Conservation (phyloP, 2,113 vertebrate genomes). For the Typhlomys cinereus region DNA sequence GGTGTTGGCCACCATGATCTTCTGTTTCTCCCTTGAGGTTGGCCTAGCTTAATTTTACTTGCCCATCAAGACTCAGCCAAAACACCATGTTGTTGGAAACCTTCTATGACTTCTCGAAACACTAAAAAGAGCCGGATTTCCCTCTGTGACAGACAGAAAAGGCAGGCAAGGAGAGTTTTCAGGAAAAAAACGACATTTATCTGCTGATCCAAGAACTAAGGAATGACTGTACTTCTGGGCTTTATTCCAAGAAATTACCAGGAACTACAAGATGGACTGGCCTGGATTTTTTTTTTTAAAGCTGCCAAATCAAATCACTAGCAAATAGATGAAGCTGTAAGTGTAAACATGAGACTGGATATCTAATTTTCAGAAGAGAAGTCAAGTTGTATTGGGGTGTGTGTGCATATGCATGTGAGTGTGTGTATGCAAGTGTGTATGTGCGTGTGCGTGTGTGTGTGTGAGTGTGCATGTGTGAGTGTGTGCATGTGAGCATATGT, state of each 20-base stretch:
- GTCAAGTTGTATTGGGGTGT: not conserved
- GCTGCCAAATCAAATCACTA: not conserved
- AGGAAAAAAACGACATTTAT: not conserved
- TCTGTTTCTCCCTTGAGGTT: too few relatives aligned
- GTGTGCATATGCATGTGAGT: not conserved
- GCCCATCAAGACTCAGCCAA: not conserved
- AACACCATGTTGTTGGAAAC: not conserved
- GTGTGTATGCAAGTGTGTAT: not conserved
- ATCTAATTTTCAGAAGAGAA: not conserved
- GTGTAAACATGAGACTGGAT: not conserved
- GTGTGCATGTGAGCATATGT: not conserved
- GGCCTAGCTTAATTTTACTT: not conserved
- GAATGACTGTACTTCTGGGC: not conserved
- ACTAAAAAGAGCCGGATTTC: not conserved
- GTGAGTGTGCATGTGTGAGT: too few relatives aligned
- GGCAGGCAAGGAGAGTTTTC: not conserved
- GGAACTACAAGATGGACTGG: not conserved
- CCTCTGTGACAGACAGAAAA: not conserved
- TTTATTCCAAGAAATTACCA: constrained; percentile 27
- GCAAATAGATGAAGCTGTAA: not conserved
- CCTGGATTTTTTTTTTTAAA: not conserved
- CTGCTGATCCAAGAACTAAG: not conserved
- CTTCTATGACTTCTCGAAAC: not conserved
- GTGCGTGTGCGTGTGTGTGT: too few relatives aligned
- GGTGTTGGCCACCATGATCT: not conserved